Evolutionary conservation across 1,140 invertebrate species (phyloP).

Genomic region (Propsilocerus akamusi): DNA sequence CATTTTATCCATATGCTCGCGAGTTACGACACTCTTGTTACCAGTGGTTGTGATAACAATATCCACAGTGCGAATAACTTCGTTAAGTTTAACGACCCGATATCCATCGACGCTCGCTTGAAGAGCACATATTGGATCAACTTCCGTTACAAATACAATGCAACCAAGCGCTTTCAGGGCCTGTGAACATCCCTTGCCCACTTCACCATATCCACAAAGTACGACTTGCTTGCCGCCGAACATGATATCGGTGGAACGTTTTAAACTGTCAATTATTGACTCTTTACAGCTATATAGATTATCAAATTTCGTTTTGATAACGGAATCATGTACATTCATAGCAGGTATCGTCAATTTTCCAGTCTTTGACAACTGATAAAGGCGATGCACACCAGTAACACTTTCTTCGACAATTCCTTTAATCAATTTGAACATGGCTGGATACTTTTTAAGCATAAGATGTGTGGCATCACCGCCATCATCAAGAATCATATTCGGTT

Average conservation of each 20-base stretch:
- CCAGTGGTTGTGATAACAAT: slow-evolving; percentile 91
- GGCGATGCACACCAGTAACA: slow-evolving; percentile 89
- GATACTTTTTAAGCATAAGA: slow-evolving; percentile 93
- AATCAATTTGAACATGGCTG: slow-evolving; percentile 85
- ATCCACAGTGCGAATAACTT: slow-evolving; percentile 81
- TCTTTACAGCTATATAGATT: slow-evolving; percentile 57
- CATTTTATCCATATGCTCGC: slow-evolving; percentile 93
- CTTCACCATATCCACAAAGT: slow-evolving; percentile 94
- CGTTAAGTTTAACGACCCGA: slow-evolving; percentile 84
- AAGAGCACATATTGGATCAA: slow-evolving; percentile 94
- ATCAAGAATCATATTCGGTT: slow-evolving; percentile 97
- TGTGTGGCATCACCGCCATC: slow-evolving; percentile 96
- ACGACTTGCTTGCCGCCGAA: slow-evolving; percentile 95
- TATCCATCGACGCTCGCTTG: slow-evolving; percentile 98
- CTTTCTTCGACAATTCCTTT: slow-evolving; percentile 97
- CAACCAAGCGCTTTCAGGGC: slow-evolving; percentile 87
- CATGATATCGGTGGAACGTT: slow-evolving; percentile 62
- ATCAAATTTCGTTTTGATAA: slow-evolving; percentile 98
- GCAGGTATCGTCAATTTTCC: slow-evolving; percentile 91
- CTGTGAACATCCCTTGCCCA: slow-evolving; percentile 93
- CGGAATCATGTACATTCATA: slow-evolving; percentile 98
- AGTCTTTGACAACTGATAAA: slow-evolving; percentile 90
- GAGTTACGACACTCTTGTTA: slow-evolving; percentile 89
- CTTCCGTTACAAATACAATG: slow-evolving; percentile 91
- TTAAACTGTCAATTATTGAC: slow-evolving; percentile 12